Evolutionary conservation across 2,888 invertebrate genomes (phyloP).

Genomic region (Plebejus argus): DNA sequence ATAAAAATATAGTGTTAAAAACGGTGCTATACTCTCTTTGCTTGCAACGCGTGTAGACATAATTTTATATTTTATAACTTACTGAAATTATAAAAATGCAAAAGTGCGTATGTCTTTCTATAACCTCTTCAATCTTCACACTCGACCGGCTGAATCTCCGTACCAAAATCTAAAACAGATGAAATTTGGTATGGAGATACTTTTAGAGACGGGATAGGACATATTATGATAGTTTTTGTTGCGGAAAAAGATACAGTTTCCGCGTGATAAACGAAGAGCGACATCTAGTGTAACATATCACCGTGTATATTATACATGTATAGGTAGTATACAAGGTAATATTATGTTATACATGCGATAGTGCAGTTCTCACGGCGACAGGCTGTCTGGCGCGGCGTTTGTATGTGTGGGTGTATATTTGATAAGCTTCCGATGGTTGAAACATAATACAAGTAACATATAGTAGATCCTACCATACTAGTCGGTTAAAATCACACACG

Average conservation of each 20-base stretch:
- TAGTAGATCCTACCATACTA: neutral
- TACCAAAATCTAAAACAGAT: too few species aligned
- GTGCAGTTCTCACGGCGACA: slow-evolving; percentile 77
- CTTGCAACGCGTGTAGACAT: neutral
- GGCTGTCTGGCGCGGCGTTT: slow-evolving; percentile 73
- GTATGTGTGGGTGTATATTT: slow-evolving; percentile 74
- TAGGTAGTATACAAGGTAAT: slow-evolving; percentile 66
- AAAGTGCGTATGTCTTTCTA: too few species aligned
- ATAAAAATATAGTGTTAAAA: neutral
- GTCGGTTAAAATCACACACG: neutral
- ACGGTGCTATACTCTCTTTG: neutral
- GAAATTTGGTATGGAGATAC: too few species aligned
- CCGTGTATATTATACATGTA: slow-evolving; percentile 46
- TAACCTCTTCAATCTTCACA: too few species aligned
- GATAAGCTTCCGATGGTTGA: slow-evolving; percentile 75
- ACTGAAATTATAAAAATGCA: too few species aligned
- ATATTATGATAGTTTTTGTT: too few species aligned
- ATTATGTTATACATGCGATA: slow-evolving; percentile 71
- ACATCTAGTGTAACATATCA: neutral
- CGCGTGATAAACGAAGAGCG: too few species aligned
- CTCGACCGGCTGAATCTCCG: too few species aligned
- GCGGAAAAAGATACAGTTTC: too few species aligned
- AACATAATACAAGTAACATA: neutral
- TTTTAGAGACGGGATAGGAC: too few species aligned
- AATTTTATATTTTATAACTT: too few species aligned